Evolutionary conservation across 2,888 invertebrate species (phyloP), one percentile per base, ranked within the genome.

Genomic region (Thymelicus sylvestris): DNA sequence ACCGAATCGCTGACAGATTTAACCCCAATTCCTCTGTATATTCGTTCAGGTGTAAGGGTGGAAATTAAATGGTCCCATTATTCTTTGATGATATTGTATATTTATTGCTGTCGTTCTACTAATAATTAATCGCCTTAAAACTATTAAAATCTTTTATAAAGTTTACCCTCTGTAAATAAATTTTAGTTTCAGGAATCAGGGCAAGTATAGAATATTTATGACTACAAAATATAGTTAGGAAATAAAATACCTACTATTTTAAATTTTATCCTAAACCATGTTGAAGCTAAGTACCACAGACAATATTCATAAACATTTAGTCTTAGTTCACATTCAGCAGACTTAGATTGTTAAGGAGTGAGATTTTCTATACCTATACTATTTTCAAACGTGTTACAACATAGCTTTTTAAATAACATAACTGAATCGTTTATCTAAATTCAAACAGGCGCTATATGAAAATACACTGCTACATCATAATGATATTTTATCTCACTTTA

Each of bases 31-130:
- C 66, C 70, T 59, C 0, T 50, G 10, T 57, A 24, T 31, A 52
- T 62, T 39, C 52, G 8, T 55, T 57, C 57, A 66, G 7, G 66
- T 44, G 24, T 31, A 57, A 57, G 57, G 66, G 57, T 66, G 57
- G 38, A 66, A 66, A 66, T 66, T n/a, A 66, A 48, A 60, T 73
- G 73, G 72, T 71, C 73, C 73, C 72, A n/a, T 60, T 39, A 61
- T 50, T 50, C 47, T 47, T 39, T 67, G 67, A 41, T 65, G 65
- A 67, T 67, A 67, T 67, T 44, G 47, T 55, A n/a, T 64, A 39
- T 59, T 60, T 67, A 67, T 67, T 67, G 67, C 60, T 67, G 41
- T 55, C 52, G 44, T 66, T 66, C 41, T 19, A 48, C 55, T 62
- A 68, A 55, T 62, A 68, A 55, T 55, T 12, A 44, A 68, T 47